Evolutionary conservation across 2,888 invertebrate genomes (phyloP).

Genomic region (Drosophila histrio): DNA sequence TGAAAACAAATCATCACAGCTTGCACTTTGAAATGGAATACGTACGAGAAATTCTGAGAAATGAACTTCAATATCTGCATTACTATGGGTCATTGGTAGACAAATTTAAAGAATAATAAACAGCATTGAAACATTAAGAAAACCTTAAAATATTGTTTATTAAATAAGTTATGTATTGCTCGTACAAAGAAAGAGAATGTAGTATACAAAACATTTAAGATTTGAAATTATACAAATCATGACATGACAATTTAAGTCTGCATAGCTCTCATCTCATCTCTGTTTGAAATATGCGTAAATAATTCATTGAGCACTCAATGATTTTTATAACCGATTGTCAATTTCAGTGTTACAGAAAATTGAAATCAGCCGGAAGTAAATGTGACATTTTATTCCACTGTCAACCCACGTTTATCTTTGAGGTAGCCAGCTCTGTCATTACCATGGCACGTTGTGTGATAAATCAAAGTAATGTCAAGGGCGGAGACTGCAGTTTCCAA

Average conservation of each 20-base stretch:
- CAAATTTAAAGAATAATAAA: not conserved
- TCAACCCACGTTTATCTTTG: not conserved
- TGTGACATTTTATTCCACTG: not conserved
- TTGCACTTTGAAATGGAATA: not conserved
- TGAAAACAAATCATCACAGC: not conserved
- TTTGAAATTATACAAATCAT: not conserved
- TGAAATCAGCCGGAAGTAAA: not conserved
- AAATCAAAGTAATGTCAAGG: constrained; percentile 1
- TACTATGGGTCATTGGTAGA: not conserved
- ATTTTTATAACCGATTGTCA: not conserved
- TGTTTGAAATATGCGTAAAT: not conserved
- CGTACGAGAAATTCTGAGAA: not conserved
- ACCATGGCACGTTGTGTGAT: not conserved
- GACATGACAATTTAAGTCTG: not conserved
- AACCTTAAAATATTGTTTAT: too few relatives aligned
- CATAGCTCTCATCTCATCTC: too few relatives aligned
- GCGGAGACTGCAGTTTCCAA: not conserved
- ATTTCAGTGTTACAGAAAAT: not conserved
- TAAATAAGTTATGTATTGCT: too few relatives aligned
- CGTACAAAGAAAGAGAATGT: too few relatives aligned
- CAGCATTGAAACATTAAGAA: too few relatives aligned
- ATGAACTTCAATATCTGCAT: not conserved
- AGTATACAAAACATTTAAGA: not conserved
- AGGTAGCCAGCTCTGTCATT: not conserved
- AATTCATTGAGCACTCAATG: not conserved